A percentile compares a stretch with the other conserved stretches of the same genome.
Evolutionary conservation across 2,113 vertebrate species (phyloP).

Genomic region (Eubucco bourcierii): DNA sequence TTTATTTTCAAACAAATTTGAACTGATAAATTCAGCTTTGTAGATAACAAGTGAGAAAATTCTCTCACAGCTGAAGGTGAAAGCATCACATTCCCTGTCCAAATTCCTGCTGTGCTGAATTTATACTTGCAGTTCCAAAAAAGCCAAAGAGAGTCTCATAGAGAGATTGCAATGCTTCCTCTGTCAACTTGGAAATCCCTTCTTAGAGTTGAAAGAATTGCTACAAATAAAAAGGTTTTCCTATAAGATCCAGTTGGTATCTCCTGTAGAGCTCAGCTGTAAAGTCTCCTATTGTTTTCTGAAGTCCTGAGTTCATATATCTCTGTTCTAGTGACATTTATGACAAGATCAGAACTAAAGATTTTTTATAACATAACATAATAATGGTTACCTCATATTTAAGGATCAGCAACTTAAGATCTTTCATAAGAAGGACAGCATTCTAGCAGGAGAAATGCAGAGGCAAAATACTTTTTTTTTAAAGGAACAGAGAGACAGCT

Average conservation of each 20-base stretch:
- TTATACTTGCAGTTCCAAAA: neutral
- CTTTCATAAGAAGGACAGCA: neutral
- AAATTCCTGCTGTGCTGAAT: constrained; percentile 4
- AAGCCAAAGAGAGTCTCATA: neutral
- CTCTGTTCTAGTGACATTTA: neutral
- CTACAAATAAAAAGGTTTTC: neutral
- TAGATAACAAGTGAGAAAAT: constrained; percentile 47
- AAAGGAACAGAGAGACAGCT: neutral
- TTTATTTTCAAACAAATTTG: neutral
- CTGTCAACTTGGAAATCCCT: neutral
- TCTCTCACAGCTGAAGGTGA: constrained; percentile 64
- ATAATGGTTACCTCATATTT: neutral
- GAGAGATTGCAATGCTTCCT: neutral
- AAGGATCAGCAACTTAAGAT: neutral
- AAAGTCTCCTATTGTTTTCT: neutral
- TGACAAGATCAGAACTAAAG: neutral
- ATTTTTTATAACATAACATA: neutral
- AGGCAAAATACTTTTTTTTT: neutral
- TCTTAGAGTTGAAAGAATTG: neutral
- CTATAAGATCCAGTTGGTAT: neutral
- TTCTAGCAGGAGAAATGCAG: neutral
- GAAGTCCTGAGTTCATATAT: neutral
- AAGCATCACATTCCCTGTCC: constrained; percentile 46
- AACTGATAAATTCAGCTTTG: constrained; percentile 26
- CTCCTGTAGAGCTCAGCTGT: neutral